phyloP scores from a whole-genome alignment of 2,113 vertebrate species.

The Peromyscus leucopus region DNA sequence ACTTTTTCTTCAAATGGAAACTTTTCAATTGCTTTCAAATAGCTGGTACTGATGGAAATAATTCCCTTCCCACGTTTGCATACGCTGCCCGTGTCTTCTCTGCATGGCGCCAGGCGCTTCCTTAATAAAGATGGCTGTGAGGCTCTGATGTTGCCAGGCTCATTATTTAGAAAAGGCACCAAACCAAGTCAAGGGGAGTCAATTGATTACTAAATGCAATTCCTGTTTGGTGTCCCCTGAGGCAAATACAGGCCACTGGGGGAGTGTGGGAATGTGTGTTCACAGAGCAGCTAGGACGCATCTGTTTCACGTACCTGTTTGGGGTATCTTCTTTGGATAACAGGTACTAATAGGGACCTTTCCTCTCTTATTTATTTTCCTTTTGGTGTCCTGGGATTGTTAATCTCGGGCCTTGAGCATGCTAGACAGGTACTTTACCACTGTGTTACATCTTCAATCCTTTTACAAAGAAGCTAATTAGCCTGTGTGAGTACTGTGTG shows the following conservation, averaged over 20 bases:
- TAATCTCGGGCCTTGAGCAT: not conserved
- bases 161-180: slow-evolving; percentile 73
- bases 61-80: slow-evolving; percentile 78
- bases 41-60: slow-evolving; percentile 76
- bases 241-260: slow-evolving; percentile 39
- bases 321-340: not conserved
- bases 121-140: slow-evolving; percentile 79
- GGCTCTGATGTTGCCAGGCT: slow-evolving; percentile 72
- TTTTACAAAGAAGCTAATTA: not conserved
- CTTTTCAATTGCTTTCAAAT: slow-evolving; percentile 81
- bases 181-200: slow-evolving; percentile 77
- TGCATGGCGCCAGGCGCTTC: slow-evolving; percentile 72
- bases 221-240: slow-evolving; percentile 37
- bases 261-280: rapidly evolving
- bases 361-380: not conserved
- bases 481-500: not conserved
- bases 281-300: not conserved
- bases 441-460: not conserved
- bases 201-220: slow-evolving; percentile 76
- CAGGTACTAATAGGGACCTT: not conserved
- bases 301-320: not conserved
- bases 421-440: not conserved
- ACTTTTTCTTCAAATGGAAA: slow-evolving; percentile 82
- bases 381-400: not conserved
- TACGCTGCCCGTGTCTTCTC: slow-evolving; percentile 77